phyloP scores from a whole-genome alignment of 2,797 vertebrate species.

The Alauda arvensis region DNA sequence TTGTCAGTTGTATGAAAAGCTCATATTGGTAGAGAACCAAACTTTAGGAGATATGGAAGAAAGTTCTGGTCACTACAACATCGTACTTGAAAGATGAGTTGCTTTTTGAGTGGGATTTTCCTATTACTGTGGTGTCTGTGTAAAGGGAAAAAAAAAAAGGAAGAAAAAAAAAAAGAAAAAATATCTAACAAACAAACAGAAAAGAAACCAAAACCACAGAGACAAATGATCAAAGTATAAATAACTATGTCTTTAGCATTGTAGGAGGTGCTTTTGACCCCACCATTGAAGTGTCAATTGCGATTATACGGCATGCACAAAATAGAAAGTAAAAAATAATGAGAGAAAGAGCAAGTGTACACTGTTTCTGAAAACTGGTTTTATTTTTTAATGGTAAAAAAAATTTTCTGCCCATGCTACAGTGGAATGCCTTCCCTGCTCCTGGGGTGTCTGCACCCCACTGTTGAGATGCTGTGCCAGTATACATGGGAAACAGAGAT shows the following conservation, averaged over 20 bases:
- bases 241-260: not conserved
- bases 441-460: fast-evolving
- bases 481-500: fast-evolving
- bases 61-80: not conserved
- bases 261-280: not conserved
- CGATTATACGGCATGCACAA: not conserved
- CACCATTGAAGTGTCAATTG: not conserved
- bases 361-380: not conserved
- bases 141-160: not conserved
- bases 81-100: fast-evolving
- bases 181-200: not conserved
- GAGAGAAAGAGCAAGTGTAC: not conserved
- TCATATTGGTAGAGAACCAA: not conserved
- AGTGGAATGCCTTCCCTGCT: not conserved
- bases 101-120: not conserved
- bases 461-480: fast-evolving
- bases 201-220: not conserved
- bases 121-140: not conserved
- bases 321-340: not conserved
- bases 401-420: not conserved
- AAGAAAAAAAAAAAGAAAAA: fast-evolving
- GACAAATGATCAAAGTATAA: not conserved
- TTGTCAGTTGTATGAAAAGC: no score
- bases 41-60: no score
- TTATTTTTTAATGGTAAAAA: not conserved